Evolutionary conservation across 2,113 vertebrate species (phyloP).

Genomic region (Bungarus multicinctus): DNA sequence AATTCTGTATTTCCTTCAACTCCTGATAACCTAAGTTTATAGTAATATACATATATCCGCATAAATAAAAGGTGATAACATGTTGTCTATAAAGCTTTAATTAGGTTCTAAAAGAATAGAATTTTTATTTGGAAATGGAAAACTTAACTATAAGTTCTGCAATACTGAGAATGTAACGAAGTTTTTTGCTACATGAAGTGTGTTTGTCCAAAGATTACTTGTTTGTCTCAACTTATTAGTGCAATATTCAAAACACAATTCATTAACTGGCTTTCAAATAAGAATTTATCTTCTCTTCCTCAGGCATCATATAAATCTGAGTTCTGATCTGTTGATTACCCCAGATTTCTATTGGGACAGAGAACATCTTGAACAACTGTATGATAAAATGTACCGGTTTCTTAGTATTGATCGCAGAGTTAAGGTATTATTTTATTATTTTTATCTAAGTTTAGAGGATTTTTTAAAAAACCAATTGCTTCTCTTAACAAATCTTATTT

Average conservation of each 20-base stretch:
- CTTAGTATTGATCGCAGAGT: conserved; percentile 95
- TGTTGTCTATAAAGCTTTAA: background rate
- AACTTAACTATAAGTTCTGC: background rate
- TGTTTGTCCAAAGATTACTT: background rate
- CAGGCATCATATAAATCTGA: conserved; percentile 95
- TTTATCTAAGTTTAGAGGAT: fast-evolving
- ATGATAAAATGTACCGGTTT: conserved; percentile 95
- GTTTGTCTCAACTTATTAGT: background rate
- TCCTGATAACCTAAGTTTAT: background rate
- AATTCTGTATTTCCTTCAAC: background rate
- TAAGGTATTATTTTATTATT: conserved; percentile 71
- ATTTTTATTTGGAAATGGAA: background rate
- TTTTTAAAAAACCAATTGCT: background rate
- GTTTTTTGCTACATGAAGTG: background rate
- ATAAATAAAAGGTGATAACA: background rate
- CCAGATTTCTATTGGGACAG: conserved; percentile 99
- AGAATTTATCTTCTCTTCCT: conserved; percentile 45
- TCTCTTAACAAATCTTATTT: background rate
- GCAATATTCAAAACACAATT: background rate
- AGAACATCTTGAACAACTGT: conserved; percentile 93
- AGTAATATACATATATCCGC: background rate
- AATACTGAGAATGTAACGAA: background rate
- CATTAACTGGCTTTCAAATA: background rate
- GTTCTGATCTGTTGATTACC: conserved; percentile 93
- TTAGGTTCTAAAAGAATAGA: background rate